Base-by-base conservation (phyloP, 2,888 invertebrate genomes). In the Autographa pulchrina region DNA sequence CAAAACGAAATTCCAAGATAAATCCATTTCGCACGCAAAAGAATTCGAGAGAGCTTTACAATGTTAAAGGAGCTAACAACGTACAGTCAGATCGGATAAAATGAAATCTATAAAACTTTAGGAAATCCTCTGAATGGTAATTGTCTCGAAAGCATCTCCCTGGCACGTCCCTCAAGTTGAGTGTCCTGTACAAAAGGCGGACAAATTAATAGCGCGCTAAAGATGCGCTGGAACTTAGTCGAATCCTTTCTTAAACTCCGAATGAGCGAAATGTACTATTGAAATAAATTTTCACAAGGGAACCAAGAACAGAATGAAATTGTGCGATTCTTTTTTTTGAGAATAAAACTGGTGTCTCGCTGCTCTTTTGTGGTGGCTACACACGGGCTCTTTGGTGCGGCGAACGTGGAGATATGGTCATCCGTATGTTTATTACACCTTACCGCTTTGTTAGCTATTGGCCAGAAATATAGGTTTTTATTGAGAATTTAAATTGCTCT, bases 281-380 rank as follows among this genome's bases (percentile, higher is more conserved):
- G 90, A 92, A 90, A 91, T 90, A 90, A 90, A 92, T 92, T 90
- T 91, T 90, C 88, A 86, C 89, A 86, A 88, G 88, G 85, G 89
- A 89, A 89, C 86, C 82, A 85, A 86, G 85, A 88, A 87, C 87
- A 89, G 88, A 91, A 91, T 90, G 85, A 89, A 90, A 89, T 89
- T 89, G 88, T 88, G 86, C 84, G 86, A 84, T 88, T 87, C 86
- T 88, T 88, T 85, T 89, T 89, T 90, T 85, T 78, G 77, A 84
- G 81, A 88, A 90, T 89, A 91, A 92, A 93, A 91, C 89, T 89
- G 88, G 85, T 88, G 87, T 92, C 87, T 88, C 88, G 86, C 80
- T 91, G 91, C 87, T 92, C 90, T 91, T 92, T 91, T 88, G 84
- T 79, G 78, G 58, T 73, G 78, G 81, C 69, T 79, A 88, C 86